Conservation (phyloP, 2,113 vertebrate species). For the Dunckerocampus dactyliophorus region DNA sequence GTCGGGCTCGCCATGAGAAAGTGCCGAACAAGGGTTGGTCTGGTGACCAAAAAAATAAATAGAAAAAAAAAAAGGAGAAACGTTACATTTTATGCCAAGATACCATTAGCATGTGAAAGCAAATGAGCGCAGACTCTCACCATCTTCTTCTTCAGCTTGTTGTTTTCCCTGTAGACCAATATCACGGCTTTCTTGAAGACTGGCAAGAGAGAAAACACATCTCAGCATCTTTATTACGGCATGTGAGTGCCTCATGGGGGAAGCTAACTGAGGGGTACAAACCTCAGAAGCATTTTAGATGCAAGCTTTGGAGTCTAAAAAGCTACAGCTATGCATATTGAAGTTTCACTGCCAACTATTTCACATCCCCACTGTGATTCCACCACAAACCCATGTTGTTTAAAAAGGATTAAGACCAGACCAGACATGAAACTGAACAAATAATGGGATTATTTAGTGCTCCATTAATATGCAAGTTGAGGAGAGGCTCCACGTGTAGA, state of each 20-base stretch:
- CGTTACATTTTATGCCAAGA: neutral
- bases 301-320: constrained; percentile 39
- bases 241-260: constrained; percentile 41
- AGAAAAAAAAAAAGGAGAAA: neutral
- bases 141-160: constrained; percentile 93
- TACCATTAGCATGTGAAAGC: neutral
- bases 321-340: constrained; percentile 31
- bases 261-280: constrained; percentile 13
- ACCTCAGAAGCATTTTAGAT: constrained; percentile 47
- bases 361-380: neutral
- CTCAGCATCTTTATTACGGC: constrained; percentile 45
- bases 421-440: too few relatives aligned
- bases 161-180: constrained; percentile 90
- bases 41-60: constrained; percentile 54
- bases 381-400: constrained; percentile 6
- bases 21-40: constrained; percentile 75
- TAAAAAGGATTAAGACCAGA: neutral
- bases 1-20: constrained; percentile 83
- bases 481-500: too few relatives aligned
- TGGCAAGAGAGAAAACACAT: constrained; percentile 60
- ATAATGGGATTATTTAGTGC: too few relatives aligned
- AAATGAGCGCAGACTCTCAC: constrained; percentile 65
- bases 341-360: constrained; percentile 25
- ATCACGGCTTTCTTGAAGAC: constrained; percentile 98
- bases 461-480: too few relatives aligned